Evolutionary conservation across 2,113 vertebrate species (phyloP).

Genomic region (Verasper variegatus): DNA sequence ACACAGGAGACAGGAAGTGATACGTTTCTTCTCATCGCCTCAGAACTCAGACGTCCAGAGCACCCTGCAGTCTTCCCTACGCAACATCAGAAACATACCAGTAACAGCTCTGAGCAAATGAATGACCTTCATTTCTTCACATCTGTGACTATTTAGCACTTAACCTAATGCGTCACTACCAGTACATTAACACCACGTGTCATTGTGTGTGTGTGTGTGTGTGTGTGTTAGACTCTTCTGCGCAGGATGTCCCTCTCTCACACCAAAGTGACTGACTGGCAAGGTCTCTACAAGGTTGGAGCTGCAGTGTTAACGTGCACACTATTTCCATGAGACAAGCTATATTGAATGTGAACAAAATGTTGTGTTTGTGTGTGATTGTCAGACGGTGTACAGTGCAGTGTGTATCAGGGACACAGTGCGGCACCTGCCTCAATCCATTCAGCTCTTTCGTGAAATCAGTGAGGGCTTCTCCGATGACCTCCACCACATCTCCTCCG

Average conservation of each 20-base stretch:
- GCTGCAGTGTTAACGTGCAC: background rate
- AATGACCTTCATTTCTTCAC: background rate
- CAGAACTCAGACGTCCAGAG: constrained; percentile 86
- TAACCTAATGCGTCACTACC: background rate
- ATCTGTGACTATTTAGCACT: constrained; percentile 1
- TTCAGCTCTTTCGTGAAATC: constrained; percentile 91
- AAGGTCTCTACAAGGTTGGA: constrained; percentile 89
- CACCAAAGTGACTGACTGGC: constrained; percentile 94
- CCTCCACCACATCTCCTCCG: constrained; percentile 86
- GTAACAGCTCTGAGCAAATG: constrained; percentile 67
- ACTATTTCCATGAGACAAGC: background rate
- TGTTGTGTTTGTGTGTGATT: constrained; percentile 33
- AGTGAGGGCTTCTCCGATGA: constrained; percentile 90
- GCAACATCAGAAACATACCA: constrained; percentile 93
- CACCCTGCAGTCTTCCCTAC: constrained; percentile 88
- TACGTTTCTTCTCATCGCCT: constrained; percentile 91
- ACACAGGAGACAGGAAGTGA: constrained; percentile 90
- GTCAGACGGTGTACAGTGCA: constrained; percentile 88
- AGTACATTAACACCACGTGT: background rate
- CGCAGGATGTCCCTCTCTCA: constrained; percentile 91
- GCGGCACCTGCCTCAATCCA: constrained; percentile 85
- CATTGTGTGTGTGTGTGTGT: constrained; percentile 3
- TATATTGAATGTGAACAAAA: background rate
- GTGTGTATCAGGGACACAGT: constrained; percentile 91
- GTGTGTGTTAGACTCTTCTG: constrained; percentile 85